Evolutionary conservation across 2,113 vertebrate genomes (phyloP), one percentile per base, ranked within the genome.

Genomic region (Helogale parvula): DNA sequence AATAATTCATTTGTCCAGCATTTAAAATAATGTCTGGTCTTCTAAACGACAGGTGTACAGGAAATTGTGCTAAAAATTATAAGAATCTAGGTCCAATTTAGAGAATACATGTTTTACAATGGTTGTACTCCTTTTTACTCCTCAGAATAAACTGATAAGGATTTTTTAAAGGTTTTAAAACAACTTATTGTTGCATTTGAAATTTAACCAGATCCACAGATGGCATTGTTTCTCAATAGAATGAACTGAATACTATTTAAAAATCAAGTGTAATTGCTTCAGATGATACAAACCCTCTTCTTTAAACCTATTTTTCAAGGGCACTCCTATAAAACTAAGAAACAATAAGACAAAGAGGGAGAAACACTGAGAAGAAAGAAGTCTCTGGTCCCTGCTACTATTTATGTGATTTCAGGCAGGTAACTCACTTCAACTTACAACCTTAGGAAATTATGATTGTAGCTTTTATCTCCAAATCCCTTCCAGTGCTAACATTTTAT

Each of bases 11-110:
- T 52, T 27, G 17, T 38, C 3, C 7, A 29, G 13, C 25, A 93
- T 74, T 94, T 97, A 45, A 94, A 83, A 95, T 93, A 94, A 88
- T 91, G 14, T 47, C 13, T 52, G 50, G 35, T 84, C 25, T 50
- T 92, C 52, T 86, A 80, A 77, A 38, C 10, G n/a, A 80, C 65
- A 93, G 41, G 9, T 71, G 2, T 10, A 71, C 5, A 90, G 10
- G 92, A 90, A 91, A 86, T 54, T 38, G 8, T 50, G 60, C 31
- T 92, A 80, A 79, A 74, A 11, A 3, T 88, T 97, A 31, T 86
- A 87, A 94, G 21, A 82, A 76, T 65, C 23, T 95, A 88, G 3
- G 8, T 87, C 25, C 76, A 84, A 95, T 54, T 91, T 94, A 65
- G 45, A 97, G 88, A 63, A 80, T 31, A 63, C 13, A 15, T 57